Conservation (phyloP, 2,113 vertebrate species). For the Ochotona princeps region DNA sequence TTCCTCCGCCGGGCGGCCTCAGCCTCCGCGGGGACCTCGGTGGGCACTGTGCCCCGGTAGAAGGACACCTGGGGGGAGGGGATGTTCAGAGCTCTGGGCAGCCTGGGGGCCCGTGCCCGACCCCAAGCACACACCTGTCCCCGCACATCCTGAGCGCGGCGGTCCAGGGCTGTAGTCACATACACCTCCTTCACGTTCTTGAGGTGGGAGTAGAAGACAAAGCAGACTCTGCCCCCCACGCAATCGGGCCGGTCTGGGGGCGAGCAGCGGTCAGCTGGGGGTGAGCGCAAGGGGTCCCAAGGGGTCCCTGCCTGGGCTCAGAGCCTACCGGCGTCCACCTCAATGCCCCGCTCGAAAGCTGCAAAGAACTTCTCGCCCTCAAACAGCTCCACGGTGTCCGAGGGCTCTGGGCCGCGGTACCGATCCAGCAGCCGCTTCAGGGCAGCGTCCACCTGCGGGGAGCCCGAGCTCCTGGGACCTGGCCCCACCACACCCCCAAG, state of each 20-base stretch:
- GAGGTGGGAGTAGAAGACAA: constrained; percentile 95
- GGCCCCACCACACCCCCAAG: too few relatives aligned
- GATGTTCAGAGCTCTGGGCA: background rate
- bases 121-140: constrained; percentile 91
- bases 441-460: constrained; percentile 88
- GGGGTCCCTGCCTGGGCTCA: fast-evolving
- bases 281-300: background rate
- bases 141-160: constrained; percentile 88
- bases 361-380: constrained; percentile 98
- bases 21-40: constrained; percentile 90
- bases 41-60: constrained; percentile 92
- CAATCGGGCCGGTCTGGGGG: constrained; percentile 94
- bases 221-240: constrained; percentile 90
- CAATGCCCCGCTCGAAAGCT: constrained; percentile 94
- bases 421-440: constrained; percentile 89
- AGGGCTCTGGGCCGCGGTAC: constrained; percentile 96
- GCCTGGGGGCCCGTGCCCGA: too few relatives aligned
- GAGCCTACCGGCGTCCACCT: constrained; percentile 90
- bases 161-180: constrained; percentile 88
- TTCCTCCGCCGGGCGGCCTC: constrained; percentile 91
- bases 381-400: constrained; percentile 94
- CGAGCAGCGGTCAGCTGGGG: background rate
- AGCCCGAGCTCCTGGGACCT: too few relatives aligned
- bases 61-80: constrained; percentile 93
- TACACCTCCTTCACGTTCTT: constrained; percentile 97